Percentiles rank a stretch among this genome's conserved stretches.
Conservation (phyloP, 2,888 invertebrate genomes). For the Drosophila mimica region DNA sequence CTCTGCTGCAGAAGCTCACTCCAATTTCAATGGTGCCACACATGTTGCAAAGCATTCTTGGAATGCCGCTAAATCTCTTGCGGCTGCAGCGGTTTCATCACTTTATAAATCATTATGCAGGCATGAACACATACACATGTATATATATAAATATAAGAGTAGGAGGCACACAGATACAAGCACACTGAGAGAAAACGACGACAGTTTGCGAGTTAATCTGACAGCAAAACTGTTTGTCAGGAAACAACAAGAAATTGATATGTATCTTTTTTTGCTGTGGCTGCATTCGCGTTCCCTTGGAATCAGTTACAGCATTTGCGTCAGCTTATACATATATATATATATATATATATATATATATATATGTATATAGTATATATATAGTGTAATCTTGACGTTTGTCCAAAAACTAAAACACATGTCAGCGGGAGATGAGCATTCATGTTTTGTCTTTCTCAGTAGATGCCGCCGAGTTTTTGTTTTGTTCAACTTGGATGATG, state of each 20-base stretch:
- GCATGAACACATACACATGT: not conserved
- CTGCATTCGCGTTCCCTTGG: conserved; percentile 53
- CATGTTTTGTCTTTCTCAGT: not conserved
- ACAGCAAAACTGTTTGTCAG: conserved; percentile 72
- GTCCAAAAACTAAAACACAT: conserved; percentile 52
- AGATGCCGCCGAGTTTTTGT: conserved; percentile 60
- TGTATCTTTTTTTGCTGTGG: conserved; percentile 50
- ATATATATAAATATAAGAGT: not conserved
- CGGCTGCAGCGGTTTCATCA: conserved; percentile 52
- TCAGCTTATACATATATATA: conserved; percentile 14
- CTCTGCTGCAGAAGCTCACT: not conserved
- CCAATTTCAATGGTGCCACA: conserved; percentile 32
- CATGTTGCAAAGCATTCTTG: conserved; percentile 64
- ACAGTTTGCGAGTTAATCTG: conserved; percentile 72
- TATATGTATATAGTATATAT: not conserved
- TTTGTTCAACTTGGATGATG: conserved; percentile 40
- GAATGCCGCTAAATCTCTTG: conserved; percentile 66
- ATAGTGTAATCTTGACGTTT: not conserved
- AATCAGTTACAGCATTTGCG: conserved; percentile 47
- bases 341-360: not conserved
- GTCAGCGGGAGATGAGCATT: conserved; percentile 18
- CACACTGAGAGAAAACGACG: conserved; percentile 15
- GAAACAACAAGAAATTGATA: conserved; percentile 52
- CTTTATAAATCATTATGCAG: conserved; percentile 71
- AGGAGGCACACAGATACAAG: not conserved